Base-by-base conservation (phyloP, 1,140 invertebrate genomes). In the Temnothorax nylanderi region DNA sequence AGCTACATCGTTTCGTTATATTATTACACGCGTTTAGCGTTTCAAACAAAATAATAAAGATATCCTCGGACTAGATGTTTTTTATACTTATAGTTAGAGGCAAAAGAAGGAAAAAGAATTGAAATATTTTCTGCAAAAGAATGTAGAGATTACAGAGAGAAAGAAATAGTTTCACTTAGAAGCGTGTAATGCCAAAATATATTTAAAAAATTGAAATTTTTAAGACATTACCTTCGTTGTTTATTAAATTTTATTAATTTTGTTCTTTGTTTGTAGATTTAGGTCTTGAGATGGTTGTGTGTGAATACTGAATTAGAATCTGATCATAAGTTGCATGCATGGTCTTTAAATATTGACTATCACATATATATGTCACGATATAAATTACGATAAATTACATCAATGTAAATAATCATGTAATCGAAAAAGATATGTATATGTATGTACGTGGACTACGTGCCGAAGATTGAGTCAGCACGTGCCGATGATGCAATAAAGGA, bases 401-500 rank as follows among this genome's bases (percentile, higher is more conserved):
- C 13, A 16, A 71, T 58, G 51, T n/a, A 72, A 72, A 82, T 82
- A 82, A 60, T 74, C 47, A 41, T 47, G 10, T 16, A 74, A 74
- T 37, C 7, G 34, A 34, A 44, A 41, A 37, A 47, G 10, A 34
- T 16, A 16, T 32, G 6, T 26, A 44, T 26, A 1, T 26, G 26
- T 26, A 26, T 26, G 26, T 26, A 26, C 1, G 26, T 26, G 26
- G 26, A 26, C 26, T 26, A 26, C 2, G 7, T 13, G 16, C 10
- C 3, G 3, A 10, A 34, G 47, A 58, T n/a, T 75, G 69, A 75
- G 26, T 75, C 41, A 84, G 11, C 10, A 11, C 18, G 16, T 32
- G 21, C 5, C 26, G 26, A 60, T 84, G 69, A 84, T 13, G 69
- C 32, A 75, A 84, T 16, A 13, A 34, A 58, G 5, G n/a, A 60